A percentile compares a stretch with the other conserved stretches of the same genome.
Conservation (phyloP, 2,888 invertebrate genomes). For the Ichneumoninae sp. region DNA sequence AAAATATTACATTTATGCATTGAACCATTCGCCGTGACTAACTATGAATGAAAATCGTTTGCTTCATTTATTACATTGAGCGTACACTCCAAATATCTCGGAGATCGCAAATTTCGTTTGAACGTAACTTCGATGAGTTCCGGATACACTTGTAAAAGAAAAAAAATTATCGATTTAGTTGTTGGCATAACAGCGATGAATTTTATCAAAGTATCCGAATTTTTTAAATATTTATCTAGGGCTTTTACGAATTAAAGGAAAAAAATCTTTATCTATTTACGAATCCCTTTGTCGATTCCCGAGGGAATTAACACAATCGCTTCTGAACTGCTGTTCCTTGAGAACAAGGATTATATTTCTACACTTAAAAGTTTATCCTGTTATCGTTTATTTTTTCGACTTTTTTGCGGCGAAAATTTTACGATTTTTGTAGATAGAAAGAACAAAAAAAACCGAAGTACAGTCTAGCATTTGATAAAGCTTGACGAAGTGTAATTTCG, state of each 20-base stretch:
- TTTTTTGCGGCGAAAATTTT: slow-evolving; percentile 17
- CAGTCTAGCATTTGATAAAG: slow-evolving; percentile 3
- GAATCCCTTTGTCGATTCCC: background rate
- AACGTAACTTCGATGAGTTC: slow-evolving; percentile 26
- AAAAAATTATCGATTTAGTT: background rate
- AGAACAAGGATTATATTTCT: slow-evolving; percentile 11
- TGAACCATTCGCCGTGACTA: slow-evolving; percentile 18
- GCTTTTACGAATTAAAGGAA: slow-evolving; percentile 9
- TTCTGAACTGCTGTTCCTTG: slow-evolving; percentile 8
- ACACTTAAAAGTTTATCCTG: background rate
- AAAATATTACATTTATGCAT: slow-evolving; percentile 27
- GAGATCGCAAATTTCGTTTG: slow-evolving; percentile 17
- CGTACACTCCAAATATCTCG: background rate
- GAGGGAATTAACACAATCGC: slow-evolving; percentile 29
- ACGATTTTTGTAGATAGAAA: slow-evolving; percentile 16
- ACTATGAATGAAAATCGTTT: slow-evolving; percentile 26
- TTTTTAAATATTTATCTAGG: slow-evolving; percentile 41
- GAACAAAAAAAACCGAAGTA: background rate
- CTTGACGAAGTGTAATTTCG: background rate
- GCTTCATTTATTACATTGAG: slow-evolving; percentile 18
- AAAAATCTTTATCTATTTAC: slow-evolving; percentile 7
- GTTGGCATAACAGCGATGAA: slow-evolving; percentile 39
- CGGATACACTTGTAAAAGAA: slow-evolving; percentile 18
- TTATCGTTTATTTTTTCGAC: slow-evolving; percentile 35
- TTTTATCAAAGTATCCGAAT: slow-evolving; percentile 21